Evolutionary conservation across 92 coral and sea anemone species (phyloP).

Genomic region (Chrysogorgia sp.): DNA sequence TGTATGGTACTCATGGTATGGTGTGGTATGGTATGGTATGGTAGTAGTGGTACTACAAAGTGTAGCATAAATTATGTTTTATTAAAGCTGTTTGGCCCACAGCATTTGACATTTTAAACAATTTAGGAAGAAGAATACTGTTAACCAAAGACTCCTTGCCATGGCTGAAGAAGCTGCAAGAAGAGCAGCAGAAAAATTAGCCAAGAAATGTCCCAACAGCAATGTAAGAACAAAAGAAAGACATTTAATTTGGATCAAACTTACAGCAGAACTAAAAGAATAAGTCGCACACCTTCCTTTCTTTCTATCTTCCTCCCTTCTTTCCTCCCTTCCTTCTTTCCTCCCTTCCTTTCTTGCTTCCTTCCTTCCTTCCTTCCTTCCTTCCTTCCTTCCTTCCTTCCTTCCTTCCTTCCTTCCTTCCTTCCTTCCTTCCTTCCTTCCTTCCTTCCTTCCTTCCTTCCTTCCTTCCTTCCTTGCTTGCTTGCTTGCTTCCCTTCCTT

Average conservation of each 20-base stretch:
- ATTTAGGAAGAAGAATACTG: conserved; percentile 67
- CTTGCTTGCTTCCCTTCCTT: neutral
- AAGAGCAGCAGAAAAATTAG: conserved; percentile 75
- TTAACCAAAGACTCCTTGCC: conserved; percentile 75
- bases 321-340: neutral
- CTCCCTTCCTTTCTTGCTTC: conserved; percentile 11
- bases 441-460: conserved; percentile 21
- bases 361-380: conserved; percentile 21
- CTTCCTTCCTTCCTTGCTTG: conserved; percentile 13
- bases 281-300: neutral
- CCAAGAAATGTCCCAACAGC: conserved; percentile 77
- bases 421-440: conserved; percentile 11
- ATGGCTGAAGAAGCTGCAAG: conserved; percentile 92
- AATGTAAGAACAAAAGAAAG: conserved; percentile 67
- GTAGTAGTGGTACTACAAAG: neutral
- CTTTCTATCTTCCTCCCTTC: neutral
- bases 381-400: conserved; percentile 13
- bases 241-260: no score
- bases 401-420: conserved; percentile 1
- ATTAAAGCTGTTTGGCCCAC: no score
- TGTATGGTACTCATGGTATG: neutral
- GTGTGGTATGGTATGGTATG: neutral
- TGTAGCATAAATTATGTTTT: no score
- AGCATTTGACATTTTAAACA: neutral
- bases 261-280: neutral